Evolutionary conservation across 2,888 invertebrate genomes (phyloP), one percentile per base, ranked within the genome.

Genomic region (Mythimna pallens): DNA sequence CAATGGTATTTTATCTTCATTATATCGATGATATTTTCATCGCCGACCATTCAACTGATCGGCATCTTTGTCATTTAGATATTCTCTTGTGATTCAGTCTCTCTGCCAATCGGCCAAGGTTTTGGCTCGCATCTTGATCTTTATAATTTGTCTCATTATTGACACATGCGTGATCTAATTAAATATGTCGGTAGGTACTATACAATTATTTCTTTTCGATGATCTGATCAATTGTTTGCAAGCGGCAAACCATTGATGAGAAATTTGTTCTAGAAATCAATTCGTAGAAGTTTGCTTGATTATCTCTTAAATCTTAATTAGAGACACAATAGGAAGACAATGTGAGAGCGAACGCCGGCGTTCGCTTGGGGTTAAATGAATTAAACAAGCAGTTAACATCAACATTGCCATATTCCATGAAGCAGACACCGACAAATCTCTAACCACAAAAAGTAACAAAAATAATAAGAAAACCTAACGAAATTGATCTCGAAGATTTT

Each of bases 31-130:
- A 55, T 61, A 40, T 81, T 79, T 83, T 76, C 47, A 65, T 81
- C 55, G 20, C 1, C 64, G 65, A 40, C 58, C 43, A 75, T 70
- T 77, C 75, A 80, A 58, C 61, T 61, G 69, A 70, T 75, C 50
- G 61, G 58, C 52, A 72, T 73, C 58, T 55, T 64, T 55, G 63
- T 69, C 54, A 30, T 55, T 73, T 8, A 52, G 50, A 65, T 81
- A 78, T 81, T 67, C 34, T 54, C 64, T 72, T 70, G 70, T 76
- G 75, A 77, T 65, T 72, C 67, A 52, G 57, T 78, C 55, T 76
- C 65, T 68, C 70, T 87, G 88, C 84, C 89, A 88, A 87, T 81
- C 80, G 84, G 86, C 85, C 89, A 91, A 89, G 88, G 88, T 82
- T 87, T 84, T 90, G 88, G 87, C 87, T 81, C 85, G 43, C 70